Evolutionary conservation across 2,888 invertebrate genomes (phyloP).

Genomic region (Agapostemon virescens): DNA sequence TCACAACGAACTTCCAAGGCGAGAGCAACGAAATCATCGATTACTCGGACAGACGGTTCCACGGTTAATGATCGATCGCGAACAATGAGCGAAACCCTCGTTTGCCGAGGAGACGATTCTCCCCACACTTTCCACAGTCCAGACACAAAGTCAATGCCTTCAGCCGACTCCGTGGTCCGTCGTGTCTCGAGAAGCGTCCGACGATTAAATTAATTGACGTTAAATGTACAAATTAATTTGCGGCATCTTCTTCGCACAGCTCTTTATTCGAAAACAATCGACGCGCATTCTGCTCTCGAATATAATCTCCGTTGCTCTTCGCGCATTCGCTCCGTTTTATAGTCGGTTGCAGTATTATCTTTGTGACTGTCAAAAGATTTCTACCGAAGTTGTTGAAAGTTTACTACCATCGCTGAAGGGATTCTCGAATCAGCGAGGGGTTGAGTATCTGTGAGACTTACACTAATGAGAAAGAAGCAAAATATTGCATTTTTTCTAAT

Average conservation of each 20-base stretch:
- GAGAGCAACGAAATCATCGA: slow-evolving; percentile 46
- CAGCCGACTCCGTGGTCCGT: background rate
- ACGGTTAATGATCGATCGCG: slow-evolving; percentile 38
- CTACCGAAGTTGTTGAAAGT: too few species aligned
- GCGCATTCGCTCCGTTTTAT: background rate
- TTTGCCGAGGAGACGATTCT: background rate
- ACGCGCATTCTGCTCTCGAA: background rate
- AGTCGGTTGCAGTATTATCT: too few species aligned
- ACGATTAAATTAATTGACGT: slow-evolving; percentile 49
- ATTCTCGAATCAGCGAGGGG: too few species aligned
- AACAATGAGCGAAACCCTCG: slow-evolving; percentile 24
- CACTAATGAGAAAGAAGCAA: too few species aligned
- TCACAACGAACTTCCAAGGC: slow-evolving; percentile 25
- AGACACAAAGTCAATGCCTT: background rate
- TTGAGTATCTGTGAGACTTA: too few species aligned
- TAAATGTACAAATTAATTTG: background rate
- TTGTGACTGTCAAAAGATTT: too few species aligned
- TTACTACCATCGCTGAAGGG: too few species aligned
- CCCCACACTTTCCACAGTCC: background rate
- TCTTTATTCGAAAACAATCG: background rate
- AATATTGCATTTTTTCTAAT: too few species aligned
- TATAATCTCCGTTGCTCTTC: background rate
- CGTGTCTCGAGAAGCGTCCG: background rate
- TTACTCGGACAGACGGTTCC: slow-evolving; percentile 16
- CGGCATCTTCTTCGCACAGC: background rate